phyloP scores from a whole-genome alignment of 2,113 vertebrate genomes.

The Melanerpes formicivorus region DNA sequence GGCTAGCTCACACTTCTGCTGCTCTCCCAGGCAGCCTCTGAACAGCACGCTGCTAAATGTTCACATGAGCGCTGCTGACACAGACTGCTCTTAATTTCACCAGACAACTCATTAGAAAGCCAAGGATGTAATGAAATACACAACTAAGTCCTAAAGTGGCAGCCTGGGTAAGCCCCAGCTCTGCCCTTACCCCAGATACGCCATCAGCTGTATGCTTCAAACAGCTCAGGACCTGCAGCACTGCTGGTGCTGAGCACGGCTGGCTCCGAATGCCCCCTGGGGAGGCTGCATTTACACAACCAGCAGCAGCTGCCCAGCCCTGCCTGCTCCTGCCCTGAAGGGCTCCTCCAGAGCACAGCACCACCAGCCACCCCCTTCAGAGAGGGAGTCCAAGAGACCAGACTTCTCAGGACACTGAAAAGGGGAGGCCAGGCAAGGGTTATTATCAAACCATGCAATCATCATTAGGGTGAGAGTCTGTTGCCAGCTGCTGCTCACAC shows the following conservation, averaged over 20 bases:
- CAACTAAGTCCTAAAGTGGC: conserved; percentile 65
- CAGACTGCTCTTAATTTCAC: conserved; percentile 70
- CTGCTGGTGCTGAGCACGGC: neutral
- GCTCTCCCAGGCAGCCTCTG: neutral
- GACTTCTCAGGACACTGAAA: neutral
- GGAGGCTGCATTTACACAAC: neutral
- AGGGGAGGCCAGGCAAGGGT: neutral
- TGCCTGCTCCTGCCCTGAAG: neutral
- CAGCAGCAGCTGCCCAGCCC: neutral
- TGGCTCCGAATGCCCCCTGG: neutral
- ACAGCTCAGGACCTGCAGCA: neutral
- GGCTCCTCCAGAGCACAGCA: neutral
- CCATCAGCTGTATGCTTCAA: conserved; percentile 67
- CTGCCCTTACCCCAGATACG: conserved; percentile 65
- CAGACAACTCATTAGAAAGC: conserved; percentile 68
- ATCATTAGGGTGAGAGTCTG: neutral
- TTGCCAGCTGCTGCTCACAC: neutral
- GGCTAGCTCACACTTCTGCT: neutral
- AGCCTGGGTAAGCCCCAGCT: conserved; percentile 46
- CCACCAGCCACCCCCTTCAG: neutral
- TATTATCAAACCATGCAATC: neutral
- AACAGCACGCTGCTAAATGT: conserved; percentile 26
- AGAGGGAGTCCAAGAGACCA: neutral
- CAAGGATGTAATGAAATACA: conserved; percentile 44
- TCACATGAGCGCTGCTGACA: conserved; percentile 27